Evolutionary conservation across 1,140 invertebrate species (phyloP).

Genomic region (Sycobia sp.): DNA sequence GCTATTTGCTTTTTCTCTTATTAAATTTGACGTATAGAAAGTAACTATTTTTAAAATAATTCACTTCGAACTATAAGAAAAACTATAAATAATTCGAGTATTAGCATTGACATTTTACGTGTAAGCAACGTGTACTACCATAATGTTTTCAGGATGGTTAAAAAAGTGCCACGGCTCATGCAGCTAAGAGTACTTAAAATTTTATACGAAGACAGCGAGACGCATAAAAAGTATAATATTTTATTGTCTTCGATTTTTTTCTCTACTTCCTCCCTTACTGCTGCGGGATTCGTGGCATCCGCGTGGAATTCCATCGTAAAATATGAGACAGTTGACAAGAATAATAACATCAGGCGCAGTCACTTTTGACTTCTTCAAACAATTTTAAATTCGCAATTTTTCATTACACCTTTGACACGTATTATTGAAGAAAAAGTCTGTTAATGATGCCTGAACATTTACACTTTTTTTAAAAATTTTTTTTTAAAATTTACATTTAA

Average conservation of each 20-base stretch:
- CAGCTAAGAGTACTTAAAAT: conserved; percentile 19
- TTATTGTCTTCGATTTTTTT: conserved; percentile 20
- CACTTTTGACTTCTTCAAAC: conserved; percentile 15
- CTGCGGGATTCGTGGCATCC: neutral
- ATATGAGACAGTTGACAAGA: conserved; percentile 28
- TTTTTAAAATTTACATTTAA: too few species aligned
- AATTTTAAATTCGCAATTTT: conserved; percentile 14
- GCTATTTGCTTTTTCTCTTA: too few species aligned
- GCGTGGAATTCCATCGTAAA: conserved; percentile 22
- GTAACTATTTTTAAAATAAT: too few species aligned
- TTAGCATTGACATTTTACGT: neutral
- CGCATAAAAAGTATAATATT: conserved; percentile 25
- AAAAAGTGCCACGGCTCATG: conserved; percentile 15
- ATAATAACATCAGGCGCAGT: conserved; percentile 29
- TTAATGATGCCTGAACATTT: too few species aligned
- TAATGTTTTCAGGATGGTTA: conserved; percentile 20
- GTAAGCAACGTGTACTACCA: neutral
- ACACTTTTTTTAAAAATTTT: too few species aligned
- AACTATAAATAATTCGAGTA: conserved; percentile 10
- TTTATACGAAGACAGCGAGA: conserved; percentile 26
- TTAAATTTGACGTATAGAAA: too few species aligned
- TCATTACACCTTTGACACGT: conserved; percentile 1
- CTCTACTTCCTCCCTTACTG: neutral
- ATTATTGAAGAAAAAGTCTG: conserved; percentile 1
- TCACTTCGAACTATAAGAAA: too few species aligned